Base-by-base conservation (phyloP, 1,140 invertebrate species). In the Drosophila bocki region DNA sequence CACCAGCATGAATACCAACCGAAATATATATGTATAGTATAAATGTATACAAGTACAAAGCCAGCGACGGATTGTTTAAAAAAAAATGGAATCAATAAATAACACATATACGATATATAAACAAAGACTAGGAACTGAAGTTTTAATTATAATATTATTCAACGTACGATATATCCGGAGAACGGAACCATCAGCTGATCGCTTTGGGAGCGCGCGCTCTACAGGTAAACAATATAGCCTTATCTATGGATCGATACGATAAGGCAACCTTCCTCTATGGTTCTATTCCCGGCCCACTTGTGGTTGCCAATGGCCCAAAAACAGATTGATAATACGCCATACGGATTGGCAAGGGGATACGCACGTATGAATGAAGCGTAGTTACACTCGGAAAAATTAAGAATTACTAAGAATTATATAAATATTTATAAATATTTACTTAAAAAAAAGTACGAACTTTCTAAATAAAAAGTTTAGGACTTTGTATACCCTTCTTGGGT, bases 21-120 rank as follows among this genome's bases (percentile, higher is more conserved):
- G 26, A 29, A 33, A 48, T 47, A 33, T 64, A 53, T 39, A 50
- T 50, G 41, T 72, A 45, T 65, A 65, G 48, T 68, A 57, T 37
- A 69, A 77, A 69, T 78, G 74, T 77, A 63, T 76, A 58, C 75
- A 58, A 77, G 75, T 77, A 77, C 62, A 75, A 75, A 75, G 65
- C 15, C 39, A 53, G 50, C 51, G 62, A 48, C 9, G 53, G 64
- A 32, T 48, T 68, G 35, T 67, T 58, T 22, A 3, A 51, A 29
- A 22, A 22, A 22, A 71, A 72, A 61, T 51, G 29, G 26, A 67
- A 76, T 51, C 47, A 76, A 78, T 78, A 70, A 77, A 78, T 77
- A 76, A 75, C 48, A 68, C 35, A 60, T 26, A 64, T 67, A 65
- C 61, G 65, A 68, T 65, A 65, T 26, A 48, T 26, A 48, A 22